A percentile compares a stretch with the other conserved stretches of the same genome.
phyloP scores from a whole-genome alignment of 1,140 invertebrate genomes.

The Ectropis grisescens region DNA sequence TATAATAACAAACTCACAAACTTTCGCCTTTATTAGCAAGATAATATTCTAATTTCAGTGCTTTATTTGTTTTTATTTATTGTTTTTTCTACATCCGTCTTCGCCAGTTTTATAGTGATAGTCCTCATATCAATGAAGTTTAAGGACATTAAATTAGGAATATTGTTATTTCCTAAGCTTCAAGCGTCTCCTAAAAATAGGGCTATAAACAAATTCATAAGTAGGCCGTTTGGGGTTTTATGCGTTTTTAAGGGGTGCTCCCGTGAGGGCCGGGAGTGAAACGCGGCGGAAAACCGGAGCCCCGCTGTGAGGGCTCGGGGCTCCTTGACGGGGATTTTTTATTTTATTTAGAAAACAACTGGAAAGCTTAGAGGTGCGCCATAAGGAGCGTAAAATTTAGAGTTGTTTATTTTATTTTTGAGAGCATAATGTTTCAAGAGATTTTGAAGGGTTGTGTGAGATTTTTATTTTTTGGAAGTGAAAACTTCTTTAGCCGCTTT shows the following conservation, averaged over 20 bases:
- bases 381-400: no score
- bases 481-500: no score
- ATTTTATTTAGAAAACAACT: conserved; percentile 11
- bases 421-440: no score
- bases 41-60: no score
- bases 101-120: no score
- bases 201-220: conserved; percentile 68
- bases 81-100: no score
- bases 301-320: conserved; percentile 32
- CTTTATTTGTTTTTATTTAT: no score
- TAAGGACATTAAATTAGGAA: conserved; percentile 37
- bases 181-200: conserved; percentile 38
- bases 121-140: conserved; percentile 29
- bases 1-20: no score
- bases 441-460: no score
- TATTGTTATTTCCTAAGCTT: conserved; percentile 41
- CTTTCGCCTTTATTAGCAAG: no score
- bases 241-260: conserved; percentile 55
- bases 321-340: conserved; percentile 16
- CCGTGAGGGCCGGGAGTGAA: conserved; percentile 45
- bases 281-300: conserved; percentile 48
- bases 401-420: no score
- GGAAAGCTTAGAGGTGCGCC: neutral
- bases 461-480: no score
- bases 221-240: conserved; percentile 56